Conservation (phyloP, 2,797 vertebrate genomes). For the Petrocephalus sullivani region DNA sequence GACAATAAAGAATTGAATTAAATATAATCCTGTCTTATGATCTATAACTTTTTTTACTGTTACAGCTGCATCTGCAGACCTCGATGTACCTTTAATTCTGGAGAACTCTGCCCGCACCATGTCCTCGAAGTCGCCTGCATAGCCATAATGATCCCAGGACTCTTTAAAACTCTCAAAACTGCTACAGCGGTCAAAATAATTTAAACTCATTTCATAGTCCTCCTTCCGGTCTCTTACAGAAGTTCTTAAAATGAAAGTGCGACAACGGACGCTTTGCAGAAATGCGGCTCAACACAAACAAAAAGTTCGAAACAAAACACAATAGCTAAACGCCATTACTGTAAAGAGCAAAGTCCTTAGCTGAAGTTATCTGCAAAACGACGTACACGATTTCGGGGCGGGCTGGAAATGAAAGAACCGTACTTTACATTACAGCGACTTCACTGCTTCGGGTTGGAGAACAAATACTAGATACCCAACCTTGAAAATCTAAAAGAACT, state of each 20-base stretch:
- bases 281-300: not conserved
- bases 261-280: not conserved
- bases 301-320: not conserved
- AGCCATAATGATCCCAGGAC: constrained; percentile 52
- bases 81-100: constrained; percentile 57
- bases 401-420: not conserved
- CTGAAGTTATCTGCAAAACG: not conserved
- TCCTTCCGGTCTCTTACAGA: not conserved
- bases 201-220: not conserved
- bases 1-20: too few relatives aligned
- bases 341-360: not conserved
- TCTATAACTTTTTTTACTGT: not conserved
- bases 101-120: constrained; percentile 54
- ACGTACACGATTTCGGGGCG: not conserved
- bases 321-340: not conserved
- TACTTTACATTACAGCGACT: not conserved
- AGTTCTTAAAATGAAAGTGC: not conserved
- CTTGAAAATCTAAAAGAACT: not conserved
- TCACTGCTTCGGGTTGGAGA: not conserved
- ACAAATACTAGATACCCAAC: not conserved
- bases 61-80: not conserved
- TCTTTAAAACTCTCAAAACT: constrained; percentile 51
- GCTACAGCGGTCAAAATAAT: constrained; percentile 10
- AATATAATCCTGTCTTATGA: not conserved
- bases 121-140: constrained; percentile 42